Evolutionary conservation across 2,888 invertebrate genomes (phyloP).

Genomic region (Hofmannophila pseudospretella): DNA sequence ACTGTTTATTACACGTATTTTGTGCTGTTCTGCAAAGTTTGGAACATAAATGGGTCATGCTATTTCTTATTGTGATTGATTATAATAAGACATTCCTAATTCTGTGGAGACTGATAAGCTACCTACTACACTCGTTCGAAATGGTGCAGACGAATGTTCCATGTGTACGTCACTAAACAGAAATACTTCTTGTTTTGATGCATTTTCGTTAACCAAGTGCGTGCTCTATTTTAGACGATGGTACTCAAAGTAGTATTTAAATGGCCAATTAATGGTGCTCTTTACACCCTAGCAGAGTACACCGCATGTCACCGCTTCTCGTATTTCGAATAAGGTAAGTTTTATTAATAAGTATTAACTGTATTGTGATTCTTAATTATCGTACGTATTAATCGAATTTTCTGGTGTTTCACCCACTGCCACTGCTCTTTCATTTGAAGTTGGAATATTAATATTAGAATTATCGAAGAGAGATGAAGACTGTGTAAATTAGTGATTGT

Average conservation of each 20-base stretch:
- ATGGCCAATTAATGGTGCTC: conserved; percentile 1
- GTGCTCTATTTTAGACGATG: background rate
- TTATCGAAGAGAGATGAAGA: conserved; percentile 11
- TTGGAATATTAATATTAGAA: conserved; percentile 30
- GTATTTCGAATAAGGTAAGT: conserved; percentile 57
- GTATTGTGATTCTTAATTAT: conserved; percentile 73
- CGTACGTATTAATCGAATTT: conserved; percentile 55
- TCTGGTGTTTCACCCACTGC: conserved; percentile 48
- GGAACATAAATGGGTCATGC: too few species aligned
- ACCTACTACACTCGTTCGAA: background rate
- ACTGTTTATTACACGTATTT: too few species aligned
- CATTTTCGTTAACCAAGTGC: background rate
- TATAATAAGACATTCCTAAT: background rate
- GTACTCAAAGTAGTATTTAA: background rate
- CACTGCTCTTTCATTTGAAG: conserved; percentile 42
- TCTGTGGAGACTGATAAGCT: background rate
- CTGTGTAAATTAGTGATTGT: conserved; percentile 12
- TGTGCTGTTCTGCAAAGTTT: too few species aligned
- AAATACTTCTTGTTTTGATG: too few species aligned
- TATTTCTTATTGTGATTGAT: background rate
- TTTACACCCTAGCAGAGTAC: conserved; percentile 33
- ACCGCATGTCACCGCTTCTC: conserved; percentile 43
- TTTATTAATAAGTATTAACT: conserved; percentile 70
- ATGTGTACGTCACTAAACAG: too few species aligned
- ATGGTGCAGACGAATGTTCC: too few species aligned